A percentile compares a stretch with the other conserved stretches of the same genome.
phyloP scores from a whole-genome alignment of 2,113 vertebrate genomes.

The Tachysurus vachellii region DNA sequence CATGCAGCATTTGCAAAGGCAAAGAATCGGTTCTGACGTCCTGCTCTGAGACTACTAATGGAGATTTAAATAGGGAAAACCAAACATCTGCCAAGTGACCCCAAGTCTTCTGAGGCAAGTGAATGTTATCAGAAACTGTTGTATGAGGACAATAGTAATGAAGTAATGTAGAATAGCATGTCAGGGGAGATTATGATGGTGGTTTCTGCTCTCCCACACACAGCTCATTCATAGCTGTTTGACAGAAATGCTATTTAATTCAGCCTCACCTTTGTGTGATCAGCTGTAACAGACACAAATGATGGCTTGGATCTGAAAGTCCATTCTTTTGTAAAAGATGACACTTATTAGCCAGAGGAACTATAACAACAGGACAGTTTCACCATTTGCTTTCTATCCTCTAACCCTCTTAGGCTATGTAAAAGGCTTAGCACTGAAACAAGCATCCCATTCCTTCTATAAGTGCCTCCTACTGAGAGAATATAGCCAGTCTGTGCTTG shows the following conservation, averaged over 20 bases:
- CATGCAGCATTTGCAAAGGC: conserved; percentile 34
- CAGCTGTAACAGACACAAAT: conserved; percentile 26
- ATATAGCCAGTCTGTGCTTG: conserved; percentile 23
- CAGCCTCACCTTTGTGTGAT: conserved; percentile 35
- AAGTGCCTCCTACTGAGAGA: conserved; percentile 16
- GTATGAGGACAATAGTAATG: neutral
- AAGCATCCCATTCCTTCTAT: conserved; percentile 7
- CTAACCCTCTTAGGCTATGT: neutral
- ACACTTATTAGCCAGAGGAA: neutral
- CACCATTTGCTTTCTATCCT: neutral
- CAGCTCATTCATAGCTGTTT: neutral
- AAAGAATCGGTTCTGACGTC: neutral
- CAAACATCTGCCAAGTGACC: conserved; percentile 4
- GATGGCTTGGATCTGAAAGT: neutral
- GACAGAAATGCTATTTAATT: conserved; percentile 34
- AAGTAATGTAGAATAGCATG: neutral
- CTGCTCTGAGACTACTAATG: conserved; percentile 1
- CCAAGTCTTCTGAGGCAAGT: neutral
- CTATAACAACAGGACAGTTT: neutral
- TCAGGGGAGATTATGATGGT: neutral
- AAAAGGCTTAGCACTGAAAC: conserved; percentile 1
- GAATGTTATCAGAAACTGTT: neutral
- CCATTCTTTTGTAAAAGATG: neutral
- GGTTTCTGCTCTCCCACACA: neutral
- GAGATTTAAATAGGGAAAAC: conserved; percentile 1